Evolutionary conservation across 1,140 invertebrate species (phyloP), one percentile per base, ranked within the genome.

Genomic region (Drosophila miranda): DNA sequence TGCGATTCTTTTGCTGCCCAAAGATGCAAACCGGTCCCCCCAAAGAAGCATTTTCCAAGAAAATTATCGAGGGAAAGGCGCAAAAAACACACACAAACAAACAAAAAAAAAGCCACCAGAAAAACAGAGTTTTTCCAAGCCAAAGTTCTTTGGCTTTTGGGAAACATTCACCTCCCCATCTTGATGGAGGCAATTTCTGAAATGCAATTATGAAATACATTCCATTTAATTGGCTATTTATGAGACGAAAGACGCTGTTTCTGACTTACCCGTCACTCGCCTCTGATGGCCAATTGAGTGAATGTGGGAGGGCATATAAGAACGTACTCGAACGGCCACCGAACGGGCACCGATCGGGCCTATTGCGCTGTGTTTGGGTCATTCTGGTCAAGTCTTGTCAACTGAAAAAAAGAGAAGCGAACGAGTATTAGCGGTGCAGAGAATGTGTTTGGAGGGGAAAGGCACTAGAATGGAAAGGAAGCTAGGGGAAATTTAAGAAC

Each of bases 51-150:
- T 88, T 69, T 87, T 86, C 82, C 83, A 83, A 88, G 82, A 87
- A 87, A 87, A 78, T 75, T 86, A 88, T 87, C 78, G 82, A 87
- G 82, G 83, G 82, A 87, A 87, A 87, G 82, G 82, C 82, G 70
- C 78, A 79, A 43, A 58, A 57, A 54, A 68, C 58, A 71, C 59
- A 63, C 64, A 16, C 34, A 58, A 42, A 30, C 51, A 38, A 9
- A 34, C 38, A 14, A 19, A 23, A 43, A 21, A 53, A 67, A 56
- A 44, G 34, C 23, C 26, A 5, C 23, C 19, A 3, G 19, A 43
- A 55, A 26, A 64, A 42, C 3, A 38, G 34, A 38, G 11, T 38
- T 77, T 69, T 70, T 67, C 53, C 52, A 26, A 46, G 60, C 45
- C 62, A 78, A 75, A 87, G 81, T 87, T 83, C 79, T 84, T 63